Percentiles rank a stretch among this genome's conserved stretches.
Evolutionary conservation across 92 coral and sea anemone species (phyloP).

Genomic region (Montipora capitata): DNA sequence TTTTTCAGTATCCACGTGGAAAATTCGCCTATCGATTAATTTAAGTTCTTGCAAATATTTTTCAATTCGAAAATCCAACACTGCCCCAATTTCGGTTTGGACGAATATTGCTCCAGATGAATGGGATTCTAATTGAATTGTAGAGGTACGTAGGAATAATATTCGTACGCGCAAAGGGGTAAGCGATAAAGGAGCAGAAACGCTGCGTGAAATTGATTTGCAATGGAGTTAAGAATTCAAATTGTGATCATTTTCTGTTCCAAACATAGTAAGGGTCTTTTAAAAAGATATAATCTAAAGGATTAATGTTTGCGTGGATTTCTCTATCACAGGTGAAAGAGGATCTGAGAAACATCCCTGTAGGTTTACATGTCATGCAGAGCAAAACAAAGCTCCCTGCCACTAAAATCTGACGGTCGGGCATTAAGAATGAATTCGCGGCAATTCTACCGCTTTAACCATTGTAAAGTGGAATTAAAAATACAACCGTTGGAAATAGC

Average conservation of each 20-base stretch:
- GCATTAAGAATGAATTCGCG: slow-evolving; percentile 9
- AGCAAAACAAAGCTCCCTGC: slow-evolving; percentile 49
- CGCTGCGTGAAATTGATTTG: slow-evolving; percentile 23
- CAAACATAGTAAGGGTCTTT: slow-evolving; percentile 14
- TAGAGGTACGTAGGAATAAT: background rate
- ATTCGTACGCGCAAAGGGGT: background rate
- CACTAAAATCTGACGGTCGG: slow-evolving; percentile 15
- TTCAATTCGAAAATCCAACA: no score
- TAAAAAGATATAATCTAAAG: slow-evolving; percentile 18
- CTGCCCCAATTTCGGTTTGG: no score
- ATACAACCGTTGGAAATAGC: background rate
- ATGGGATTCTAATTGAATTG: no score
- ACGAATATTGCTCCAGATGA: no score
- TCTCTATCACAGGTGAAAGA: slow-evolving; percentile 37
- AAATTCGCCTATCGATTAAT: background rate
- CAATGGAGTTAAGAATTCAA: slow-evolving; percentile 40
- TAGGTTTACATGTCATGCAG: slow-evolving; percentile 38
- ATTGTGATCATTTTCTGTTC: slow-evolving; percentile 25
- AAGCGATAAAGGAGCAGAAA: background rate
- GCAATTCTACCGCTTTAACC: background rate
- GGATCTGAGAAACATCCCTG: slow-evolving; percentile 41
- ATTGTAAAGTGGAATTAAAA: slow-evolving; percentile 16
- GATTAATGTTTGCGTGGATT: slow-evolving; percentile 46
- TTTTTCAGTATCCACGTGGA: background rate
- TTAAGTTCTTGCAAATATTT: no score